Evolutionary conservation across 2,797 vertebrate species (phyloP).

Genomic region (Echiichthys vipera): DNA sequence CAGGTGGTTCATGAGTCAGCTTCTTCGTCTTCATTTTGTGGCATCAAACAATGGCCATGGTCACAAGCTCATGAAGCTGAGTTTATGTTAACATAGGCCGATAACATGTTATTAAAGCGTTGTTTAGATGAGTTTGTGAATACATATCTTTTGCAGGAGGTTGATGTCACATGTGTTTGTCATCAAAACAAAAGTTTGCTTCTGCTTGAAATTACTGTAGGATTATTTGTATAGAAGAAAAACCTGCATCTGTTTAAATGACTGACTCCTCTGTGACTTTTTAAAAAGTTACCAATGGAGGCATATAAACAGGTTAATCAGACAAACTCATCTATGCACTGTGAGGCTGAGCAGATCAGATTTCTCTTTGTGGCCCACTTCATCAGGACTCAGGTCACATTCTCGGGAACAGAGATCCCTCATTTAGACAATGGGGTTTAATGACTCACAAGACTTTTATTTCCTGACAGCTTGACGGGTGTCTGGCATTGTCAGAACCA

Average conservation of each 20-base stretch:
- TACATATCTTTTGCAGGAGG: too few relatives aligned
- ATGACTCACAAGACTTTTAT: constrained; percentile 63
- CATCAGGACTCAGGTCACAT: constrained; percentile 29
- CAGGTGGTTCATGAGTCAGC: constrained; percentile 11
- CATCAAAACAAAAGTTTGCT: too few relatives aligned
- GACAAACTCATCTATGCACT: constrained; percentile 11
- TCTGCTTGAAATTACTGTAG: too few relatives aligned
- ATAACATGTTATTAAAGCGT: too few relatives aligned
- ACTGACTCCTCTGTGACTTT: neutral
- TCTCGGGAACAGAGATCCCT: constrained; percentile 49
- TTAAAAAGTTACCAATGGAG: neutral
- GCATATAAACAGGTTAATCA: neutral
- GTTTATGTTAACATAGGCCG: too few relatives aligned
- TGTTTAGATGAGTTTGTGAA: too few relatives aligned
- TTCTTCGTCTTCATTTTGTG: neutral
- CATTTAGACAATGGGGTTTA: constrained; percentile 67
- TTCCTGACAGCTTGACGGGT: constrained; percentile 51
- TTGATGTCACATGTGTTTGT: too few relatives aligned
- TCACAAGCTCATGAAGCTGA: too few relatives aligned
- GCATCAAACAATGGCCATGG: neutral
- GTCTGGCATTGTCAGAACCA: constrained; percentile 16
- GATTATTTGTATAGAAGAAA: too few relatives aligned
- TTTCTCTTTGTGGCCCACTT: constrained; percentile 18
- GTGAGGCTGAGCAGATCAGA: constrained; percentile 16
- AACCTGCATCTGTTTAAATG: too few relatives aligned